Percentiles rank a stretch among this genome's conserved stretches.
These are phyloP conservation scores for Perccottus glenii DNA, from an alignment of 2,113 vertebrate species.

Conservation along the genomic window DNA sequence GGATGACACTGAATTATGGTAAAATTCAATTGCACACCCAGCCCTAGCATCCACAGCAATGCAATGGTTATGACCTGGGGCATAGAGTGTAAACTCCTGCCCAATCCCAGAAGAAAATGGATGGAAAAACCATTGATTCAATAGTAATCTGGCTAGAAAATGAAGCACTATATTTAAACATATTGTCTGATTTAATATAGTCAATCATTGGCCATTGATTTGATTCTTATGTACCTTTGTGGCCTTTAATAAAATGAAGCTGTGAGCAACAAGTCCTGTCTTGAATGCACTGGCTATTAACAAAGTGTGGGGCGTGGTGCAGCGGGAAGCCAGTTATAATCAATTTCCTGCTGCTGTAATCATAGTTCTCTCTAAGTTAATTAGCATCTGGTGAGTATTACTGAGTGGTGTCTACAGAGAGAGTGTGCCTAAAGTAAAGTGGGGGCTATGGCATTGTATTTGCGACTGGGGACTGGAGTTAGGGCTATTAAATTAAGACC, in stretches of 20 bases:
- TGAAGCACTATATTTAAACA: background rate
- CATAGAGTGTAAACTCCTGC: too few species aligned
- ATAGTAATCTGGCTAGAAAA: background rate
- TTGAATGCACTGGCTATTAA: slow-evolving; percentile 64
- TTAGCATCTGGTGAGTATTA: slow-evolving; percentile 63
- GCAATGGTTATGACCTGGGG: too few species aligned
- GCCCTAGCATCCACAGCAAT: too few species aligned
- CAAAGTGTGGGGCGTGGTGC: slow-evolving; percentile 57
- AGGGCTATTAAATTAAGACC: slow-evolving; percentile 50
- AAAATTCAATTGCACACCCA: too few species aligned
- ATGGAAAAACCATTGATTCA: too few species aligned
- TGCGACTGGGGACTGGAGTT: slow-evolving; percentile 23
- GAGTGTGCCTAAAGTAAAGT: slow-evolving; percentile 22
- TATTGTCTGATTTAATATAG: slow-evolving; percentile 5
- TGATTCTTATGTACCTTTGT: slow-evolving; percentile 5
- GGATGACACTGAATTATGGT: too few species aligned
- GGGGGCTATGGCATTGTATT: slow-evolving; percentile 31
- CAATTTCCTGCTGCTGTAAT: slow-evolving; percentile 76
- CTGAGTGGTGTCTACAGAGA: slow-evolving; percentile 34
- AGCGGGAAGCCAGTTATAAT: slow-evolving; percentile 67
- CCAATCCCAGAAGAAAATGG: too few species aligned
- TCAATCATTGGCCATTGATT: background rate
- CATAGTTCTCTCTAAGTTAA: slow-evolving; percentile 72
- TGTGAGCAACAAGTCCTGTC: slow-evolving; percentile 52
- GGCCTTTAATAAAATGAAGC: slow-evolving; percentile 35